Conservation (phyloP, 2,797 vertebrate species). For the Enteromius argenteus region DNA sequence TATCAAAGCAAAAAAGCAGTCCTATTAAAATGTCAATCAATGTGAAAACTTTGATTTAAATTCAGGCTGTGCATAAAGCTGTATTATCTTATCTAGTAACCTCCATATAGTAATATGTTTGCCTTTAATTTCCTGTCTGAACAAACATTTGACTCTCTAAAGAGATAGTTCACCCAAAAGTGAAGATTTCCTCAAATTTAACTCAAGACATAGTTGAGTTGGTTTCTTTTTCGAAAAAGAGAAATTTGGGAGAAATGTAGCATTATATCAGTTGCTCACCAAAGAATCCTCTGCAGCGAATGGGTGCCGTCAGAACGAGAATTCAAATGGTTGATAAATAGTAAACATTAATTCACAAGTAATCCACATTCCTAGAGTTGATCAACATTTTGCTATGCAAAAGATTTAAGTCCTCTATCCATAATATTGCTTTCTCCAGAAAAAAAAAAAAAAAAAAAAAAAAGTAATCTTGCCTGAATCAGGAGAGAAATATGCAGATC, state of each 20-base stretch:
- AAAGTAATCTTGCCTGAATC: background rate
- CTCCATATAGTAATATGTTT: background rate
- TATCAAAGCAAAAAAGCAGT: background rate
- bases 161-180: background rate
- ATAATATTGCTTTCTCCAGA: background rate
- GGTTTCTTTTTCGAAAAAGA: background rate
- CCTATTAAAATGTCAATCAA: background rate
- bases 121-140: background rate
- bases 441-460: background rate
- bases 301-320: background rate
- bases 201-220: background rate
- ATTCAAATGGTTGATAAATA: background rate
- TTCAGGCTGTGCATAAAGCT: background rate
- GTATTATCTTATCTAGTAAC: background rate
- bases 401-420: background rate
- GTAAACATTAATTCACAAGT: background rate
- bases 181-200: background rate
- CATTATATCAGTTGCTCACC: background rate
- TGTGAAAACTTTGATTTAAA: background rate
- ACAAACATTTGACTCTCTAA: background rate
- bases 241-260: background rate
- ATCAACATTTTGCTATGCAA: background rate
- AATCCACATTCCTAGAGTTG: background rate
- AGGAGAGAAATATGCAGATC: background rate
- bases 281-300: background rate